Percentiles rank a stretch among this genome's conserved stretches.
These are phyloP conservation scores for Hecatera dysodea DNA, from an alignment of 2,888 invertebrate species.

Conservation along the genomic window DNA sequence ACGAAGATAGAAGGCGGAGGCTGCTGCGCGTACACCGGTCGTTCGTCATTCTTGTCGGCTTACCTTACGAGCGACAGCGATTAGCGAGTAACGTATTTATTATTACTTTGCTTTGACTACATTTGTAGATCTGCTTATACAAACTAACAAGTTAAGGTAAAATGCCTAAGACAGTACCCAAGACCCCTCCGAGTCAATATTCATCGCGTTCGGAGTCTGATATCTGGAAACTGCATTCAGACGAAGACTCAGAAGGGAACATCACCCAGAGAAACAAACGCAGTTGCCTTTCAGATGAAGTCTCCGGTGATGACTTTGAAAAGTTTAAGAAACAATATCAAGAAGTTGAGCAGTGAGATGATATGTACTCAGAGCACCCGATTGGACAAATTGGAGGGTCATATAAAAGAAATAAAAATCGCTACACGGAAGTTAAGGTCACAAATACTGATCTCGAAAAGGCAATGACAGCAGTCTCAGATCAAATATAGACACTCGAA, in stretches of 20 bases:
- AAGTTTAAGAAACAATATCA: background rate
- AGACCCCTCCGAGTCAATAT: background rate
- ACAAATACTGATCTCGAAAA: constrained; percentile 1
- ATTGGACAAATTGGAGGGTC: constrained; percentile 5
- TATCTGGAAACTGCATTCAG: background rate
- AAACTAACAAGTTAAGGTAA: background rate
- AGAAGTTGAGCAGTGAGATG: background rate
- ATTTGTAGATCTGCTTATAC: background rate
- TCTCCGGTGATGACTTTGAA: background rate
- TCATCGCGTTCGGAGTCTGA: constrained; percentile 5
- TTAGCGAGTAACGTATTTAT: background rate
- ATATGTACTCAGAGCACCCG: background rate
- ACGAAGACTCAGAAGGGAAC: background rate
- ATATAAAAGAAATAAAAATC: constrained; percentile 13
- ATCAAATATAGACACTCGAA: constrained; percentile 4
- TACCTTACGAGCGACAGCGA: background rate
- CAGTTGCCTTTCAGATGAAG: background rate
- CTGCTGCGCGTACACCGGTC: no score
- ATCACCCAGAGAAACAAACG: constrained; percentile 2
- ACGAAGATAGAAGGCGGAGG: no score
- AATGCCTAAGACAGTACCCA: background rate
- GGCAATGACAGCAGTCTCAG: background rate
- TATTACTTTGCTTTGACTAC: no score
- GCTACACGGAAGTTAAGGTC: background rate
- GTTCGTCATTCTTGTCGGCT: no score